A percentile compares a stretch with the other conserved stretches of the same genome.
Evolutionary conservation across 2,113 vertebrate genomes (phyloP).

Genomic region (Pedionomus torquatus): DNA sequence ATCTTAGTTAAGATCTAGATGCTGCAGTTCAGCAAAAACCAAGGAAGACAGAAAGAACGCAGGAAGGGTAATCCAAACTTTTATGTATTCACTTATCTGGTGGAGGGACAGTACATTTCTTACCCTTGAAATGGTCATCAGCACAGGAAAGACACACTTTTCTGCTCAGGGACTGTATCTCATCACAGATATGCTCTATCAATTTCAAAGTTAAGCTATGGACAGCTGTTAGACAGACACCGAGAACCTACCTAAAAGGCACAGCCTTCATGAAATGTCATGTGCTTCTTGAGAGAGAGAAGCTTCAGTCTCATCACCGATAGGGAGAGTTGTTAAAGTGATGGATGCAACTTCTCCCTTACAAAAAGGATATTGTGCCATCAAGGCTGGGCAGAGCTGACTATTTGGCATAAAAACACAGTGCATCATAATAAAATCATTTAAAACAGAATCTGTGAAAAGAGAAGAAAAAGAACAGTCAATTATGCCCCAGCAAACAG

Average conservation of each 20-base stretch:
- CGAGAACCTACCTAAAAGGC: not conserved
- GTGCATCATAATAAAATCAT: constrained; percentile 96
- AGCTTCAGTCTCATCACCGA: not conserved
- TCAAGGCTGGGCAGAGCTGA: constrained; percentile 90
- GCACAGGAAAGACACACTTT: not conserved
- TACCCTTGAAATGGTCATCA: not conserved
- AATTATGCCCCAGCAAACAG: not conserved
- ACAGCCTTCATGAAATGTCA: not conserved
- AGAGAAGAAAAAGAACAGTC: constrained; percentile 34
- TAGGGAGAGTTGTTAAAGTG: not conserved
- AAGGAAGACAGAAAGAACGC: not conserved
- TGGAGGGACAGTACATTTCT: not conserved
- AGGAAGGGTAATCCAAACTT: not conserved
- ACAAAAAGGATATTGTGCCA: constrained; percentile 96
- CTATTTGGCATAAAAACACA: constrained; percentile 95
- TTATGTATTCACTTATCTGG: not conserved
- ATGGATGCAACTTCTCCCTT: not conserved
- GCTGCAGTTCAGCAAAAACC: not conserved
- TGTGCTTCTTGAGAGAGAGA: not conserved
- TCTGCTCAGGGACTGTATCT: not conserved
- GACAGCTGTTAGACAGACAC: not conserved
- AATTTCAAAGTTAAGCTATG: not conserved
- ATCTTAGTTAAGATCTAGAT: not conserved
- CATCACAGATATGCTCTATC: not conserved
- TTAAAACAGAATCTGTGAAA: constrained; percentile 87